Conservation (phyloP, 1,140 invertebrate genomes). For the Drosophila grimshawi region DNA sequence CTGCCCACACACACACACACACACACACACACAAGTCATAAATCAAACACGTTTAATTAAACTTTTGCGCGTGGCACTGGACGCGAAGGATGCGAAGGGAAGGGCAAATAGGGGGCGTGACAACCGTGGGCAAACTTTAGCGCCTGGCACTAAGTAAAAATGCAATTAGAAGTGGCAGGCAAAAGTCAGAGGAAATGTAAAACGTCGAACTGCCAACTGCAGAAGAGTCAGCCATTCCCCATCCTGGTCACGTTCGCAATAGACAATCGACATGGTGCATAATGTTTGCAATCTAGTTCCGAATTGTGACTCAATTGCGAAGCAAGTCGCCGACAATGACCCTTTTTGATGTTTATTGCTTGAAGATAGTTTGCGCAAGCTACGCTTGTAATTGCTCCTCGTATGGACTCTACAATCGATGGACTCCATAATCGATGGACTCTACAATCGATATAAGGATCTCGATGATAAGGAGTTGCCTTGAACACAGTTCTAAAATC, state of each 20-base stretch:
- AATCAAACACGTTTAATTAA: constrained; percentile 82
- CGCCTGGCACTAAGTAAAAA: constrained; percentile 72
- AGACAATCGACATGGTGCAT: constrained; percentile 51
- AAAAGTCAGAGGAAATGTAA: constrained; percentile 50
- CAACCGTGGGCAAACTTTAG: constrained; percentile 52
- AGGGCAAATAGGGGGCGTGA: constrained; percentile 6
- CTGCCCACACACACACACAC: constrained; percentile 36
- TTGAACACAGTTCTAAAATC: no score
- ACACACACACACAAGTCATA: constrained; percentile 60
- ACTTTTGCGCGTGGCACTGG: constrained; percentile 57
- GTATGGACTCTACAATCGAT: background rate
- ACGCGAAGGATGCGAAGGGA: no score
- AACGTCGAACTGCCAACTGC: constrained; percentile 10
- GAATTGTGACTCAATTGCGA: constrained; percentile 23
- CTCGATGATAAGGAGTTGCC: no score
- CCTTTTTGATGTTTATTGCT: background rate
- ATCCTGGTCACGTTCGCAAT: constrained; percentile 43
- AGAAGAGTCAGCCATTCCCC: no score
- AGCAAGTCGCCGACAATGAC: constrained; percentile 16
- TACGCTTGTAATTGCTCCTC: background rate
- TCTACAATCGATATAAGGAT: no score
- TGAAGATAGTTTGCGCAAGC: background rate
- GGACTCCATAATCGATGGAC: no score
- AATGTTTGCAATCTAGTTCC: constrained; percentile 44
- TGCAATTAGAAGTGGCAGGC: constrained; percentile 71